Evolutionary conservation across 2,888 invertebrate genomes (phyloP).

Genomic region (Tiliacea citrago): DNA sequence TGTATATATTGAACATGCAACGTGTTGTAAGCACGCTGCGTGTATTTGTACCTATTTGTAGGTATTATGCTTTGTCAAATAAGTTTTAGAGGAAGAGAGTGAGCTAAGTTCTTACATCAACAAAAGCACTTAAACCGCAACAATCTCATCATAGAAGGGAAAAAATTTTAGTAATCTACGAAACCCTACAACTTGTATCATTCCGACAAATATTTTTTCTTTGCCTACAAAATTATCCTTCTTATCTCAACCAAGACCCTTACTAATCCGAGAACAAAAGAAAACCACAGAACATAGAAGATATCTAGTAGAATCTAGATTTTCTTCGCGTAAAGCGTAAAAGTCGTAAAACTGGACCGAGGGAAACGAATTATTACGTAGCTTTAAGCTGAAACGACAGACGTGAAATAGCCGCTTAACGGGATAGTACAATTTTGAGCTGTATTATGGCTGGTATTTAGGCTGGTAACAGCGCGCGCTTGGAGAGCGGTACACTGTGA

Average conservation of each 20-base stretch:
- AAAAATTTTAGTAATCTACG: neutral
- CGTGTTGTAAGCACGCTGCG: no score
- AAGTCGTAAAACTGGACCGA: conserved; percentile 50
- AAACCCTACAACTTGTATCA: neutral
- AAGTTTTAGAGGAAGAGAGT: neutral
- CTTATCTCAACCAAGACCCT: conserved; percentile 3
- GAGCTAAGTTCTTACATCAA: neutral
- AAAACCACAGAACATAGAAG: conserved; percentile 4
- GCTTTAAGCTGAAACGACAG: conserved; percentile 17
- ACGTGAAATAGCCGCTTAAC: conserved; percentile 28
- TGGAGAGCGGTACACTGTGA: no score
- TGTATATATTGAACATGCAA: no score
- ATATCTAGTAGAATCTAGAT: conserved; percentile 40
- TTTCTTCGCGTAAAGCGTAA: conserved; percentile 33
- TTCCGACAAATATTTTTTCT: neutral
- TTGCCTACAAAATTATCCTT: neutral
- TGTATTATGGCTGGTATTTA: conserved; percentile 9
- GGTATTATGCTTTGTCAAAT: neutral
- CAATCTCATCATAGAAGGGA: neutral
- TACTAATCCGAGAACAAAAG: conserved; percentile 34
- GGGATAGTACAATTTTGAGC: conserved; percentile 1
- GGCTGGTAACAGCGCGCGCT: no score
- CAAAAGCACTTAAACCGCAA: neutral
- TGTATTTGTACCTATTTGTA: no score
- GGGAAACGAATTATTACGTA: conserved; percentile 37